These are phyloP conservation scores for Prolemur simus DNA, from an alignment of 2,113 vertebrate species.

Conservation along the genomic window DNA sequence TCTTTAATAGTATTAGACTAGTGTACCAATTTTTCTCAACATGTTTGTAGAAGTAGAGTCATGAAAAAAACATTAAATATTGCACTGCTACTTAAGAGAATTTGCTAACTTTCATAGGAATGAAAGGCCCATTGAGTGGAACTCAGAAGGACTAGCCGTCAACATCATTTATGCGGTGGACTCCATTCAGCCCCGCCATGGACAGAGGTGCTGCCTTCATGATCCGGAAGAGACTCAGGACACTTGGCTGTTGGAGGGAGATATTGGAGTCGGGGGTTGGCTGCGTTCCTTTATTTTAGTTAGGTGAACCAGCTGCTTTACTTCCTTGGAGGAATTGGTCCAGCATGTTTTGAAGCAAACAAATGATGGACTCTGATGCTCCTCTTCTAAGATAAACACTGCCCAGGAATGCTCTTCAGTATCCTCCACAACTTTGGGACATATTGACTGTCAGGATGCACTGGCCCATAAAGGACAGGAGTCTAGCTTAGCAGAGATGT, in stretches of 20 bases:
- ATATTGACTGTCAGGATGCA: background rate
- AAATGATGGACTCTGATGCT: background rate
- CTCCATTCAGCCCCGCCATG: background rate
- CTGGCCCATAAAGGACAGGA: background rate
- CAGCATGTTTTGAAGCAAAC: background rate
- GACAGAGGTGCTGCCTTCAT: slow-evolving; percentile 1
- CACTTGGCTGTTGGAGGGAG: background rate
- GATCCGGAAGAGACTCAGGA: background rate
- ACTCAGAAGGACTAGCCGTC: background rate
- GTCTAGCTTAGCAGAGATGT: background rate
- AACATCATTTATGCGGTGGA: slow-evolving; percentile 45
- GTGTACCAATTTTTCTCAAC: slow-evolving; percentile 29
- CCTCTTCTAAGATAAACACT: background rate
- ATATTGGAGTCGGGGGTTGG: background rate
- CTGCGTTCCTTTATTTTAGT: slow-evolving; percentile 44
- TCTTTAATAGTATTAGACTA: slow-evolving; percentile 55
- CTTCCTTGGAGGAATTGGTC: slow-evolving; percentile 47
- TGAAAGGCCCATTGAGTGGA: slow-evolving; percentile 60
- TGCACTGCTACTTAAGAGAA: slow-evolving; percentile 54
- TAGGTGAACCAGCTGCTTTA: slow-evolving; percentile 62
- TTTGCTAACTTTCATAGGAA: slow-evolving; percentile 48
- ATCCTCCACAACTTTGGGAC: background rate
- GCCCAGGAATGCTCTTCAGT: background rate
- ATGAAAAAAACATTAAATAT: slow-evolving; percentile 44
- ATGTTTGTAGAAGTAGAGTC: background rate